Evolutionary conservation across 2,888 invertebrate species (phyloP).

Genomic region (Aromia moschata): DNA sequence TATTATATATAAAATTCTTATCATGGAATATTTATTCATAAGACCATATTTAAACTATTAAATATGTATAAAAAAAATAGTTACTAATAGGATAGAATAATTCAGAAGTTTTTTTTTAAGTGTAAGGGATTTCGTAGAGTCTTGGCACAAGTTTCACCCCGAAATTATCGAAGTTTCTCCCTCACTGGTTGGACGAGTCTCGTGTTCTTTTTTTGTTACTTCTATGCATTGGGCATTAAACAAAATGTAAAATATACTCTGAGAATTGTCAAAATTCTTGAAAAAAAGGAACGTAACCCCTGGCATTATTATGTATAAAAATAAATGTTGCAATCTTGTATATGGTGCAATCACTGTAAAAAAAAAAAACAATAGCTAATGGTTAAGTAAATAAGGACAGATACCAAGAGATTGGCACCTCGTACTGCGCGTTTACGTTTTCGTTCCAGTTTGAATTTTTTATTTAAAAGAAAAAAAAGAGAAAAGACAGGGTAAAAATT

Average conservation of each 20-base stretch:
- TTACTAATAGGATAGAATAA: no score
- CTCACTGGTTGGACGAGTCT: constrained; percentile 13
- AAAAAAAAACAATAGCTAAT: constrained; percentile 54
- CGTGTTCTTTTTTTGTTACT: constrained; percentile 9
- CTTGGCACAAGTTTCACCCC: no score
- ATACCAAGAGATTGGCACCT: constrained; percentile 54
- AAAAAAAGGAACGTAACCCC: constrained; percentile 62
- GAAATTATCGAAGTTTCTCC: constrained; percentile 20
- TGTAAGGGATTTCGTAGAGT: no score
- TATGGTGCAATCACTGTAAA: constrained; percentile 62
- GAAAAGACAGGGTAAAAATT: constrained; percentile 60
- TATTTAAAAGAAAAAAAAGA: constrained; percentile 38
- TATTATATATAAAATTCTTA: no score
- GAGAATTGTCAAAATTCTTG: constrained; percentile 41
- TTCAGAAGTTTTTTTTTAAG: no score
- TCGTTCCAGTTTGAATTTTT: constrained; percentile 35
- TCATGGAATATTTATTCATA: no score
- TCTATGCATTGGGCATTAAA: constrained; percentile 25
- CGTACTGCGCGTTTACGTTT: constrained; percentile 53
- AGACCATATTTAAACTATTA: no score
- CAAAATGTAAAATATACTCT: constrained; percentile 36
- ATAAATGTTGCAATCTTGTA: constrained; percentile 60
- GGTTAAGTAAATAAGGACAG: constrained; percentile 50
- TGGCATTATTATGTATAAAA: constrained; percentile 63
- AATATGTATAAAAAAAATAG: no score